A percentile compares a stretch with the other conserved stretches of the same genome.
phyloP scores from a whole-genome alignment of 1,140 invertebrate species.

The Trissolcus basalis region DNA sequence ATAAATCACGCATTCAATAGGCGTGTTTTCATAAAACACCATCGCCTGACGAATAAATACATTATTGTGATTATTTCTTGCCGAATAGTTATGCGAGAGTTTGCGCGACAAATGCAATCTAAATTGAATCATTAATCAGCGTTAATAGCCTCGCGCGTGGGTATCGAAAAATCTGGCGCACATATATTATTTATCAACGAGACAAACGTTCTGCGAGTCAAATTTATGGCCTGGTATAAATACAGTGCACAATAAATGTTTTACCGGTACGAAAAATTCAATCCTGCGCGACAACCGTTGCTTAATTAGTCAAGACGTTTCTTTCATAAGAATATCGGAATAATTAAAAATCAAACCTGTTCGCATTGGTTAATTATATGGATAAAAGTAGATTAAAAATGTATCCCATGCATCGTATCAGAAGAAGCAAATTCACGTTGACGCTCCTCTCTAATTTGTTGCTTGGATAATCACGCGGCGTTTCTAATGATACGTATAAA shows the following conservation, averaged over 20 bases:
- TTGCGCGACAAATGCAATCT: conserved; percentile 6
- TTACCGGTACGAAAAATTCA: conserved; percentile 3
- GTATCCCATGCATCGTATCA: too few species aligned
- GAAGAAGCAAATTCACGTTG: neutral
- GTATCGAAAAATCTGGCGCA: conserved; percentile 16
- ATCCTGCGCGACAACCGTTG: neutral
- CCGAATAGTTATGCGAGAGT: too few species aligned
- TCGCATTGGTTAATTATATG: too few species aligned
- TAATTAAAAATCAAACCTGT: too few species aligned
- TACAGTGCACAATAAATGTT: conserved; percentile 22
- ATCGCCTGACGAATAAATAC: too few species aligned
- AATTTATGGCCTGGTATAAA: conserved; percentile 21
- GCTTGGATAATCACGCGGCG: conserved; percentile 13
- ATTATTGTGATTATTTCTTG: too few species aligned
- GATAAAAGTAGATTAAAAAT: too few species aligned
- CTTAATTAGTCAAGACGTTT: conserved; percentile 3
- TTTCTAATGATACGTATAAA: conserved; percentile 5
- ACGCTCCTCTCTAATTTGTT: conserved; percentile 13
- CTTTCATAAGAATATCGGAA: too few species aligned
- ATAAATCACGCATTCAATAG: too few species aligned
- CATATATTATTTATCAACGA: conserved; percentile 18
- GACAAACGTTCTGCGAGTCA: neutral
- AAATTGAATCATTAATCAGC: conserved; percentile 31
- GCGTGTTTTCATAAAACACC: too few species aligned
- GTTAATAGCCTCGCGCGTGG: conserved; percentile 14